A percentile compares a stretch with the other conserved stretches of the same genome.
phyloP scores from a whole-genome alignment of 2,113 vertebrate species.

The Gavia stellata region DNA sequence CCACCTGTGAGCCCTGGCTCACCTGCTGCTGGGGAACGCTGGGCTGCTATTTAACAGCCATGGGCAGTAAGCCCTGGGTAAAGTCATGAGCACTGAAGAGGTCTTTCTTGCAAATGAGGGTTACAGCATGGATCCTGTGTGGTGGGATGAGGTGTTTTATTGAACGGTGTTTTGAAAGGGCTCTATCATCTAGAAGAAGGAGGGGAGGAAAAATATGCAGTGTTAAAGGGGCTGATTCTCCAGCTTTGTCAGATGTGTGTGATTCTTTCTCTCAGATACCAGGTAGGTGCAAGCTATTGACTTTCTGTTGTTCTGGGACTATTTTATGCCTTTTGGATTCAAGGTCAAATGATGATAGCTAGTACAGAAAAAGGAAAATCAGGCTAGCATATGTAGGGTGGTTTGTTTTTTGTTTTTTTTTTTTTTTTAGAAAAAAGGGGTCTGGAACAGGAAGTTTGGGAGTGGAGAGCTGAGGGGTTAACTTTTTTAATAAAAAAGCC shows the following conservation, averaged over 20 bases:
- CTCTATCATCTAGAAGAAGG: background rate
- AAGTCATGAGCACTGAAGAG: rapidly evolving
- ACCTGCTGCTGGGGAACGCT: background rate
- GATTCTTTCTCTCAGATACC: background rate
- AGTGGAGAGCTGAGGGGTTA: background rate
- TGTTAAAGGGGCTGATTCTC: background rate
- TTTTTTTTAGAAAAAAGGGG: background rate
- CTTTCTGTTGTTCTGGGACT: background rate
- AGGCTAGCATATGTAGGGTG: background rate
- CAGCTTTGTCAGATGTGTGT: background rate
- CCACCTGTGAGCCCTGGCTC: background rate
- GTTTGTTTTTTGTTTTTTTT: too few species aligned
- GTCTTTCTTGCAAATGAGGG: rapidly evolving
- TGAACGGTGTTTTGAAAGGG: background rate
- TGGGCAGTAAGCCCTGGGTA: background rate
- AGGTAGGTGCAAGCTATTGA: background rate
- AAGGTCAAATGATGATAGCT: background rate
- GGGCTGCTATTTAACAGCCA: background rate
- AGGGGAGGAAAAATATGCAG: rapidly evolving
- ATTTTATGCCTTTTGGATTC: background rate
- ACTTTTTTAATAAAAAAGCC: background rate
- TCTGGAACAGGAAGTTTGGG: background rate
- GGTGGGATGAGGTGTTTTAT: background rate
- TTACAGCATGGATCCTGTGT: rapidly evolving
- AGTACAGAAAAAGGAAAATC: background rate